phyloP scores from a whole-genome alignment of 1,140 invertebrate species.

The Oreohelix idahoensis region DNA sequence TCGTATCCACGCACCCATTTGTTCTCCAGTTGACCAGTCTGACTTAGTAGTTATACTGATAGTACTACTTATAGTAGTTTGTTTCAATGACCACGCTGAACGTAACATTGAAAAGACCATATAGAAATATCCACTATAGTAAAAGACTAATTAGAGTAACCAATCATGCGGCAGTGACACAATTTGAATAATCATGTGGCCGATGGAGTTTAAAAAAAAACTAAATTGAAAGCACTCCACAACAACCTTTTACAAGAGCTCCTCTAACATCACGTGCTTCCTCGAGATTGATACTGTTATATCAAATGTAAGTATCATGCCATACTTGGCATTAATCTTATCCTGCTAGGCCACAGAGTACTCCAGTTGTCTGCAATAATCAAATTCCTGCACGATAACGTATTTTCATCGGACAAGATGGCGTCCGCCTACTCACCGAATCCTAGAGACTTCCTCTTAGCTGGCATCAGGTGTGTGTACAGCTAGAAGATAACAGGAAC shows the following conservation, averaged over 20 bases:
- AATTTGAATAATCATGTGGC: background rate
- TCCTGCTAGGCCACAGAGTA: background rate
- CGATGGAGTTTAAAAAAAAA: no score
- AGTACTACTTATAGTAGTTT: no score
- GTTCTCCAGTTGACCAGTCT: no score
- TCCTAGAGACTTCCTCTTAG: background rate
- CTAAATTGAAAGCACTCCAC: no score
- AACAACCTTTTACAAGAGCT: background rate
- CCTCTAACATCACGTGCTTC: background rate
- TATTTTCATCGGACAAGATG: slow-evolving; percentile 9
- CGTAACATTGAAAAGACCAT: no score
- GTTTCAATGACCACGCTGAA: no score
- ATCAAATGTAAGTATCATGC: background rate
- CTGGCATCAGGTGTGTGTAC: background rate
- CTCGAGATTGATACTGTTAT: background rate
- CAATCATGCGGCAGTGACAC: no score
- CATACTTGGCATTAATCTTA: background rate
- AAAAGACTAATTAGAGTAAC: no score
- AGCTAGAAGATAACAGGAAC: background rate
- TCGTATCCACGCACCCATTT: no score
- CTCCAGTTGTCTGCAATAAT: background rate
- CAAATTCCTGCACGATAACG: background rate
- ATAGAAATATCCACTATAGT: no score
- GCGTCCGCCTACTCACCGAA: background rate
- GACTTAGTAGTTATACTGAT: no score